Evolutionary conservation across 2,113 vertebrate genomes (phyloP).

Genomic region (Lycaon pictus): DNA sequence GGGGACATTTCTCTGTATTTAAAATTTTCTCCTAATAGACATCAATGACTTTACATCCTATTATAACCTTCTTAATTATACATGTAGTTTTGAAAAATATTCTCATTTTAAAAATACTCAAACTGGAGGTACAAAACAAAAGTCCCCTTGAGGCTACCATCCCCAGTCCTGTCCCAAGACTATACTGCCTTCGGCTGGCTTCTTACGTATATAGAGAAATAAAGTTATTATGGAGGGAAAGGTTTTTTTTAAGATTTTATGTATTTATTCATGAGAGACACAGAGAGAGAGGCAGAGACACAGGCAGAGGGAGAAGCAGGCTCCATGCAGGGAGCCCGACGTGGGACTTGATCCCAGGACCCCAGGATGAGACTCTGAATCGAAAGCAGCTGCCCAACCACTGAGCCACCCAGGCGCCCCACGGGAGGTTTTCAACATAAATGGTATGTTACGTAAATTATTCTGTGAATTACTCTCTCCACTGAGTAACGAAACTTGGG

Average conservation of each 20-base stretch:
- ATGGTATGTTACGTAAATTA: not conserved
- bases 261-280: too few species aligned
- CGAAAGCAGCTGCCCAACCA: too few species aligned
- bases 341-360: too few species aligned
- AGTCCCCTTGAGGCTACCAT: not conserved
- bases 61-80: slow-evolving; percentile 38
- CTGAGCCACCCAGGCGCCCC: too few species aligned
- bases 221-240: not conserved
- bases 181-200: not conserved
- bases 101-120: slow-evolving; percentile 10
- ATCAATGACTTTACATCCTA: not conserved
- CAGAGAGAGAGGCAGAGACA: too few species aligned
- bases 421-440: not conserved
- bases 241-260: too few species aligned
- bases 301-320: too few species aligned
- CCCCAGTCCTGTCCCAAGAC: not conserved
- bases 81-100: not conserved
- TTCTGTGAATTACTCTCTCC: not conserved
- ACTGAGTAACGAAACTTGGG: not conserved
- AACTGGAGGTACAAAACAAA: not conserved
- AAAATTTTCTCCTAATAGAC: not conserved
- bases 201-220: not conserved
- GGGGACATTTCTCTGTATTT: not conserved
- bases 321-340: too few species aligned
- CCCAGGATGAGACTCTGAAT: too few species aligned